A percentile compares a stretch with the other conserved stretches of the same genome.
phyloP scores from a whole-genome alignment of 2,113 vertebrate genomes.

The Lepisosteus osseus region DNA sequence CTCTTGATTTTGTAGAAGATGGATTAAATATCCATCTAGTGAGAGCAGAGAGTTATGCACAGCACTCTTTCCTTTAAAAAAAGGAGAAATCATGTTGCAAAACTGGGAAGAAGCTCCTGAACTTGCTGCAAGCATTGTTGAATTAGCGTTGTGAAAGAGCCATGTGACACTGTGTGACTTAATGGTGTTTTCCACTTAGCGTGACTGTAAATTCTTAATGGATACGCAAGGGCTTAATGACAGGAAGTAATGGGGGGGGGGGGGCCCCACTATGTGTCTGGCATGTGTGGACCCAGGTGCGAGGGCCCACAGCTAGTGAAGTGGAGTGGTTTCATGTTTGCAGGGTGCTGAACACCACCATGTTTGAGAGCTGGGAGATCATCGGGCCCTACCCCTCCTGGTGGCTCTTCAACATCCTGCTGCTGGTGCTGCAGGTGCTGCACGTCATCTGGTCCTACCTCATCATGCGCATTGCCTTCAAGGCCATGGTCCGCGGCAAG shows the following conservation, averaged over 20 bases:
- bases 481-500: constrained; percentile 85
- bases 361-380: constrained; percentile 93
- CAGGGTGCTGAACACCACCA: constrained; percentile 89
- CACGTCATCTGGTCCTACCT: constrained; percentile 94
- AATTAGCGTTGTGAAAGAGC: too few species aligned
- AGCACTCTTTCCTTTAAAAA: too few species aligned
- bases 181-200: too few species aligned
- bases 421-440: constrained; percentile 82
- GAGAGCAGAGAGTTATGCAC: too few species aligned
- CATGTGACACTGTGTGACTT: too few species aligned
- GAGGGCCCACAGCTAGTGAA: not conserved
- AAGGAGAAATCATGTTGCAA: too few species aligned
- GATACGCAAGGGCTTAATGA: not conserved
- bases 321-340: constrained; percentile 20
- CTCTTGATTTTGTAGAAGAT: too few species aligned
- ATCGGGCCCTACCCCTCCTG: constrained; percentile 90
- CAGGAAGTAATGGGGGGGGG: not conserved
- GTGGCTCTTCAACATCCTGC: constrained; percentile 89
- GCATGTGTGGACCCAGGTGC: not conserved
- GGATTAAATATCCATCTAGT: too few species aligned
- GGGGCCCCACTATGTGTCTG: not conserved
- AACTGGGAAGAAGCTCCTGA: too few species aligned
- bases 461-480: constrained; percentile 84
- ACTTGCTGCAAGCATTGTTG: too few species aligned
- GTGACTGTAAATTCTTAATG: too few species aligned